These are phyloP conservation scores for Rhagonycha lutea DNA, from an alignment of 2,888 invertebrate species.

Conservation along the genomic window DNA sequence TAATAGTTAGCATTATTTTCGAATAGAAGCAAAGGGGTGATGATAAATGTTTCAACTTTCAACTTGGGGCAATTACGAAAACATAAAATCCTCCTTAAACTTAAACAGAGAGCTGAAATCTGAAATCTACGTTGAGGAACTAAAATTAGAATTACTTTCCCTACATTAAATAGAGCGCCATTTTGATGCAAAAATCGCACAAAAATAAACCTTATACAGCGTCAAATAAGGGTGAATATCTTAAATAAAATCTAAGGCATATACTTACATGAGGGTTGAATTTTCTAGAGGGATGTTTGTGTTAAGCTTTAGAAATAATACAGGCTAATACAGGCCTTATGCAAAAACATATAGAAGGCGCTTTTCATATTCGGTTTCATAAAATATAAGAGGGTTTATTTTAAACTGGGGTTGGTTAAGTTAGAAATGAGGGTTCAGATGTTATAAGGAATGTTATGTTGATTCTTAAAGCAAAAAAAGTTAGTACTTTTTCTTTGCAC, in stretches of 20 bases:
- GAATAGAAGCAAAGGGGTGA: slow-evolving; percentile 18
- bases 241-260: slow-evolving; percentile 51
- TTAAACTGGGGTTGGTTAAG: slow-evolving; percentile 46
- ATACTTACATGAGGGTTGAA: slow-evolving; percentile 49
- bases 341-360: slow-evolving; percentile 29
- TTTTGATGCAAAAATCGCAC: slow-evolving; percentile 50
- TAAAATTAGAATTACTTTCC: slow-evolving; percentile 54
- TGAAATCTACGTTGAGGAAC: slow-evolving; percentile 50
- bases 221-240: slow-evolving; percentile 47
- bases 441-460: slow-evolving; percentile 44
- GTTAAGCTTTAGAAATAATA: slow-evolving; percentile 40
- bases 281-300: slow-evolving; percentile 50
- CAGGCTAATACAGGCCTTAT: slow-evolving; percentile 26
- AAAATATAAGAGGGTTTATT: slow-evolving; percentile 46
- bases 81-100: slow-evolving; percentile 51
- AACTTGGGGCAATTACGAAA: slow-evolving; percentile 30
- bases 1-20: background rate
- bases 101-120: slow-evolving; percentile 51
- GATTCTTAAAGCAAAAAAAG: slow-evolving; percentile 15
- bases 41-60: slow-evolving; percentile 29
- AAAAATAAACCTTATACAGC: slow-evolving; percentile 47
- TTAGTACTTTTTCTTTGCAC: background rate
- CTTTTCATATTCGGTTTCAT: slow-evolving; percentile 25
- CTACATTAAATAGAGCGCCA: slow-evolving; percentile 54
- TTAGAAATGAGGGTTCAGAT: slow-evolving; percentile 50